Evolutionary conservation across 2,113 vertebrate species (phyloP), one percentile per base, ranked within the genome.

Genomic region (Dasyornis broadbenti): DNA sequence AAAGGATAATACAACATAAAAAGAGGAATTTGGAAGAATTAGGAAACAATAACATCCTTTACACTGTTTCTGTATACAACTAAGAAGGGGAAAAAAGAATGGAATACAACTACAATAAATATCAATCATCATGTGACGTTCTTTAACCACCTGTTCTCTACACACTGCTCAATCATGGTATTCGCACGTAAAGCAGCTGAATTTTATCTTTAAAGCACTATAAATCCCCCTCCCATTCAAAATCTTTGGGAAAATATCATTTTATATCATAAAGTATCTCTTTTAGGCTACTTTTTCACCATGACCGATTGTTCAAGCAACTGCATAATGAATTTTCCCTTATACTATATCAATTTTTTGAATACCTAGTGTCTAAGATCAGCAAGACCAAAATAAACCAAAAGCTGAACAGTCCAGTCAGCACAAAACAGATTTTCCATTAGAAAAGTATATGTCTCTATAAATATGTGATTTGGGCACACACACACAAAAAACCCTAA

Each of bases 41-140:
- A 49, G 63, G 79, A 89, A 95, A 56, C 26, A 77, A 5, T 86
- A 96, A 80, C 89, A 71, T 86, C 66, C 87, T 86, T 95, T 54
- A 61, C 30, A 14, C 44, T 72, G 37, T 66, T 81, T 57, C 77
- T 68, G 26, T 24, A 45, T 16, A 70, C 27, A 78, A 18, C 31
- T 50, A 35, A 75, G 42, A 49, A 59, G 37, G 28, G 39, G 26
- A 9, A 33, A 69, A 44, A 35, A 63, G 10, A 64, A n/a, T 4
- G 12, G 21, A 86, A 30, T 28, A 68, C 5, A 4, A 45, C 21
- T 68, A 20, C 40, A 77, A 30, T 24, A 57, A 82, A 72, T 31
- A n/a, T 37, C 49, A 45, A 39, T 79, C 35, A 52, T 73, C 28
- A 26, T 44, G 27, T 49, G 23, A 10, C 42, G 14, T 37, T 80